Percentiles rank a stretch among this genome's conserved stretches.
Evolutionary conservation across 2,113 vertebrate genomes (phyloP).

Genomic region (Aegotheles bennettii): DNA sequence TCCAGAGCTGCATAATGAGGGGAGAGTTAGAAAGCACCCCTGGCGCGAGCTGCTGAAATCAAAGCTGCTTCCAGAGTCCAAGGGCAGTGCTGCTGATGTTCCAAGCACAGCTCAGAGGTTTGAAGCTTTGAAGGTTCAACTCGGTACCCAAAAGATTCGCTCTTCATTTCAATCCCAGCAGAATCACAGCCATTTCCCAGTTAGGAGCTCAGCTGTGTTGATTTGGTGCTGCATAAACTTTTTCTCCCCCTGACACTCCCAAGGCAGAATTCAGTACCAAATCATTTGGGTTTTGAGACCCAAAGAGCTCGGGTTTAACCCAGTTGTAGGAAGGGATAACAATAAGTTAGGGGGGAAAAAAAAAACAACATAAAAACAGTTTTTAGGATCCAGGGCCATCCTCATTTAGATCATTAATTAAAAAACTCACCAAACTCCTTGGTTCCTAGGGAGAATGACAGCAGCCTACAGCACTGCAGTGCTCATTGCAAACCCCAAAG

Average conservation of each 20-base stretch:
- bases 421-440: neutral
- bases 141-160: neutral
- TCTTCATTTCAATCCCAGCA: neutral
- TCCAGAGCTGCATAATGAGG: conserved; percentile 51
- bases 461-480: neutral
- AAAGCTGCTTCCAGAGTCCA: neutral
- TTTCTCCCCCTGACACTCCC: neutral
- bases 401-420: neutral
- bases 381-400: neutral
- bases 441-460: neutral
- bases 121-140: neutral
- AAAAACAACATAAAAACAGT: neutral
- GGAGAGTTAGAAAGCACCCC: conserved; percentile 58
- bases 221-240: neutral
- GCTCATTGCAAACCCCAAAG: neutral
- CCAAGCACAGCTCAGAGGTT: neutral
- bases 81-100: neutral
- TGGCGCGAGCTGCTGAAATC: conserved; percentile 13
- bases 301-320: neutral
- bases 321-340: neutral
- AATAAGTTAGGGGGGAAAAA: neutral
- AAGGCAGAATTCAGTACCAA: neutral
- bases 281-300: neutral
- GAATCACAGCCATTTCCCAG: neutral
- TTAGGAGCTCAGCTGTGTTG: neutral